Evolutionary conservation across 2,888 invertebrate species (phyloP), one percentile per base, ranked within the genome.

Genomic region (Sycophila texana): DNA sequence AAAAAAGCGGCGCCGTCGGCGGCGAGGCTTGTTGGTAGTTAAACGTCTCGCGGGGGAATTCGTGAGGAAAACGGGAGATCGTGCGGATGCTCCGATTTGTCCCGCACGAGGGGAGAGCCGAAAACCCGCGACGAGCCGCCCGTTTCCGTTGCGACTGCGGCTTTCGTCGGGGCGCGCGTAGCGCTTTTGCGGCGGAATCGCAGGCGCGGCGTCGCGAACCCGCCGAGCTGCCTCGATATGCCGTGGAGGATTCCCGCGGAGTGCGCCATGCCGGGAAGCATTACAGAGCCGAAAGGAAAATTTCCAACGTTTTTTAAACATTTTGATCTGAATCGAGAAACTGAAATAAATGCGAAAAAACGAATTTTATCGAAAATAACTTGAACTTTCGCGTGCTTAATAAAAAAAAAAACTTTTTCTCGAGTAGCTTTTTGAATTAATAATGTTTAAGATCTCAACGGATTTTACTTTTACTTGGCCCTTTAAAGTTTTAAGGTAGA

Each of bases 31-130:
- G 70, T 26, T 16, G 16, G 47, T 55, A 61, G 76, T 77, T 77
- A 72, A 73, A 58, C 72, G 60, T 58, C 67, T 73, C 77, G 57
- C 67, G 20, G 14, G 70, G 60, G 72, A 60, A 77, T 77, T 73
- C 72, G 71, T 53, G 77, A 73, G 72, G 57, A 77, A 39, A 71
- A 63, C 60, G 66, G 18, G 51, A 68, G 70, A 70, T 68, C 76
- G 65, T 74, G 74, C 30, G 55, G 61, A 74, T 55, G 39, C 65
- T n/a, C 20, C 65, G 70, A 63, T 76, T 76, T 77, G 71, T 71
- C 63, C 47, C 71, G 57, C 71, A 71, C 70, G 70, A 51, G 13
- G 39, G 66, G 66, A n/a, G 70, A 14, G 55, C 39, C 51, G 18
- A 10, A 49, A 58, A 60, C 55, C 26, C 39, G 57, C 20, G 49